phyloP scores from a whole-genome alignment of 2,888 invertebrate genomes.

The Drosophila infuscata region DNA sequence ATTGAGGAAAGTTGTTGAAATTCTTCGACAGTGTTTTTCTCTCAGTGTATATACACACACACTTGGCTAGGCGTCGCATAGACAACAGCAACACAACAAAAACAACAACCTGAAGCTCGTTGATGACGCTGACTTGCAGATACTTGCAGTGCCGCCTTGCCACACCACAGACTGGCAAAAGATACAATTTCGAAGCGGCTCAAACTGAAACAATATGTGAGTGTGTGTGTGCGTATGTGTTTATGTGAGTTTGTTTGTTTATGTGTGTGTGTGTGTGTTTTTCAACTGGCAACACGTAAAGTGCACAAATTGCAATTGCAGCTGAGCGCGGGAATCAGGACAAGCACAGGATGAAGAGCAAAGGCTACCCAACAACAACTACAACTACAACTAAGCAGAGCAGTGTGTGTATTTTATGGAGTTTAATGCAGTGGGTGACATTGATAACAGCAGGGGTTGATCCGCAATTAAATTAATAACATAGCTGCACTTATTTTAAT shows the following conservation, averaged over 20 bases:
- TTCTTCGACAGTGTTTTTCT: background rate
- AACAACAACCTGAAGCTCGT: constrained; percentile 44
- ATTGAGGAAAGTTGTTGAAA: background rate
- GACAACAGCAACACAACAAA: constrained; percentile 34
- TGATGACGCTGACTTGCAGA: constrained; percentile 45
- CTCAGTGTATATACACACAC: constrained; percentile 11
- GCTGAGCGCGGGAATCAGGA: constrained; percentile 69
- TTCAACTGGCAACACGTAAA: constrained; percentile 65
- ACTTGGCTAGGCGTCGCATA: constrained; percentile 28
- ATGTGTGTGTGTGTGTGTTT: constrained; percentile 13
- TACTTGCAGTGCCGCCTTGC: constrained; percentile 29
- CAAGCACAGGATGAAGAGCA: constrained; percentile 35
- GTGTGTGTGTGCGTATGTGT: constrained; percentile 6
- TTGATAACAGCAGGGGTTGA: constrained; percentile 1
- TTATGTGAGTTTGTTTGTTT: constrained; percentile 8
- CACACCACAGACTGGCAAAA: constrained; percentile 58
- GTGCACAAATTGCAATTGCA: constrained; percentile 76
- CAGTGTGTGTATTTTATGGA: background rate
- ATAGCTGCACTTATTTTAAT: background rate
- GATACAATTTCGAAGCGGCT: constrained; percentile 63
- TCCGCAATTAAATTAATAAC: background rate
- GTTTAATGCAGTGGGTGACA: background rate
- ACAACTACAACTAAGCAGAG: background rate
- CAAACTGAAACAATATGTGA: constrained; percentile 33
- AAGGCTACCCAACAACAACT: background rate